Evolutionary conservation across 92 coral and sea anemone species (phyloP), one percentile per base, ranked within the genome.

Genomic region (Porites cylindrica): DNA sequence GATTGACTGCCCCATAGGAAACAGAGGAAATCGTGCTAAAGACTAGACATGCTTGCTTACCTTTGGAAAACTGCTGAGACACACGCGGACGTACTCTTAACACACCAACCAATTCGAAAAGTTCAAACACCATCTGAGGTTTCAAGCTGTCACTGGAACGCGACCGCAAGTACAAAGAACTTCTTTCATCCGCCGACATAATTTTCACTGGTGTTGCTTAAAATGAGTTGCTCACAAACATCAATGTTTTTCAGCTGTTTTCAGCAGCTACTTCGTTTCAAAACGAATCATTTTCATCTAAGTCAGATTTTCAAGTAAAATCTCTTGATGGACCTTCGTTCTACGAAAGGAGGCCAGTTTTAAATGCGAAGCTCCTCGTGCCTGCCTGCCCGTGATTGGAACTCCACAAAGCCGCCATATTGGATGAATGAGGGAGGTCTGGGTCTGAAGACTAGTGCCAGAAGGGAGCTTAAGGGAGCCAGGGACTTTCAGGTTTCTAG

Each of bases 41-140:
- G 21, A 26, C 51, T 79, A 66, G 53, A 88, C 81, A 17, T 14
- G 70, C 26, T 32, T 70, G 2, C 10, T 75, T 77, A 69, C 78
- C 85, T 70, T n/a, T 69, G 32, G 90, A 69, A 10, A 60, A 51
- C 51, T 83, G 70, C 14, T 32, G 38, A 72, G 58, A 79, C 4
- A 88, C 47, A 38, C 87, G 76, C 4, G 95, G 93, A 26, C 96
- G 94, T 66, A 94, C 93, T 78, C 98, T 83, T 26, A 94, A 70
- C 65, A 92, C 73, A 53, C 91, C 94, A 77, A 91, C 94, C 23
- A 94, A 84, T 88, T 94, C 98, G 87, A 94, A 94, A 26, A 94
- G 85, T 66, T 94, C 98, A 83, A 74, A 83, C 24, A 66, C 87
- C 87, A 74, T 62, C 53, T 65, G 74, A 38, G 80, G 80, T 26